phyloP scores from a whole-genome alignment of 2,888 invertebrate species.

The Stomorhina lunata region DNA sequence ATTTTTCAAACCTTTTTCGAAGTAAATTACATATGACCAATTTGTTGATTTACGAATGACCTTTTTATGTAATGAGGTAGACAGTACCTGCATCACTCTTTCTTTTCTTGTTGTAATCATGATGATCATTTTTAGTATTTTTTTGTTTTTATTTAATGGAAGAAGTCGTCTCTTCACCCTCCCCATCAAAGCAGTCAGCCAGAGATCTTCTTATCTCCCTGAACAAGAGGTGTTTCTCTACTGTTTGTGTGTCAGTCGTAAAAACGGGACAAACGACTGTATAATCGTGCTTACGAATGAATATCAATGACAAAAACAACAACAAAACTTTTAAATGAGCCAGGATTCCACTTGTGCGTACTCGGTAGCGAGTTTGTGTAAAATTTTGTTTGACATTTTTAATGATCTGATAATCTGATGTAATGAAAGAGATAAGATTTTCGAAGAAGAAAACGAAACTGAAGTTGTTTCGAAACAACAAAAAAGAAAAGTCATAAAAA shows the following conservation, averaged over 20 bases:
- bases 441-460: conserved; percentile 11
- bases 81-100: conserved; percentile 27
- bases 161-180: not conserved
- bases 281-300: conserved; percentile 3
- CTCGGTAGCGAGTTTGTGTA: conserved; percentile 69
- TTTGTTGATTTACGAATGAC: conserved; percentile 39
- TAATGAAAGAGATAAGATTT: conserved; percentile 57
- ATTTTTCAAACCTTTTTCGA: not conserved
- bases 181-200: too few relatives aligned
- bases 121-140: not conserved
- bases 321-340: conserved; percentile 10
- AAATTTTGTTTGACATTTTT: conserved; percentile 65
- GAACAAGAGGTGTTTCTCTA: conserved; percentile 49
- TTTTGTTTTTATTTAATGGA: conserved; percentile 4
- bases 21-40: conserved; percentile 9
- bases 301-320: not conserved
- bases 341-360: conserved; percentile 50
- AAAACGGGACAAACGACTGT: not conserved
- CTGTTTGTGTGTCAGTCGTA: conserved; percentile 36
- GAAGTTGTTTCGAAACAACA: too few relatives aligned
- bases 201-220: too few relatives aligned
- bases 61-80: not conserved
- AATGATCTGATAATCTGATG: conserved; percentile 66
- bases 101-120: not conserved
- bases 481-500: conserved; percentile 12